Evolutionary conservation across 2,888 invertebrate species (phyloP).

Genomic region (Mythimna pallens): DNA sequence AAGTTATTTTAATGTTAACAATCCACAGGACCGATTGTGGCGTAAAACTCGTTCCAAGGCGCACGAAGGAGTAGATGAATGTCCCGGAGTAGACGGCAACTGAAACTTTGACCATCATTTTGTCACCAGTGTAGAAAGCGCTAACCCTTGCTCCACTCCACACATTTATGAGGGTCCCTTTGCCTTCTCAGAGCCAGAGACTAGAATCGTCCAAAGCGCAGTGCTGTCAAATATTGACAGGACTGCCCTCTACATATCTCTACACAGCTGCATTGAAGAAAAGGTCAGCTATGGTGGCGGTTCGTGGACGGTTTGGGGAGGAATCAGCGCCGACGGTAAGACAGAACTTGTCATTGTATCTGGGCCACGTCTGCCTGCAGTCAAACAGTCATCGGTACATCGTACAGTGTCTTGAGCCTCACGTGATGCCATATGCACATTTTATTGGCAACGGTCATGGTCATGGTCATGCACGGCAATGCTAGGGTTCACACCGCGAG

Average conservation of each 20-base stretch:
- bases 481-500: too few species aligned
- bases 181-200: slow-evolving; percentile 93
- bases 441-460: too few species aligned
- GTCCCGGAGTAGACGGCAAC: slow-evolving; percentile 94
- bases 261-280: too few species aligned
- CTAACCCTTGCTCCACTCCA: slow-evolving; percentile 91
- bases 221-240: slow-evolving; percentile 87
- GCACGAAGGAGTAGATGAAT: slow-evolving; percentile 82
- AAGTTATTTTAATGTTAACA: neutral
- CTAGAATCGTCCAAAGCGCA: slow-evolving; percentile 89
- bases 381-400: too few species aligned
- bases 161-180: slow-evolving; percentile 92
- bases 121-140: slow-evolving; percentile 89
- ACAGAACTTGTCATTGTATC: too few species aligned
- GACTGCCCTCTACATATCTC: slow-evolving; percentile 92
- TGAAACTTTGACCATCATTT: slow-evolving; percentile 94
- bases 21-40: slow-evolving; percentile 91
- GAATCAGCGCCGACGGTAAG: too few species aligned
- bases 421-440: too few species aligned
- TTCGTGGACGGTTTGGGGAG: too few species aligned
- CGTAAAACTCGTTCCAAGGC: slow-evolving; percentile 92
- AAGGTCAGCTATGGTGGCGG: slow-evolving; percentile 80
- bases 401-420: too few species aligned
- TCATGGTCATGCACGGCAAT: too few species aligned
- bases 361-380: too few species aligned